Evolutionary conservation across 1,140 invertebrate genomes (phyloP).

Genomic region (Pinna nobilis): DNA sequence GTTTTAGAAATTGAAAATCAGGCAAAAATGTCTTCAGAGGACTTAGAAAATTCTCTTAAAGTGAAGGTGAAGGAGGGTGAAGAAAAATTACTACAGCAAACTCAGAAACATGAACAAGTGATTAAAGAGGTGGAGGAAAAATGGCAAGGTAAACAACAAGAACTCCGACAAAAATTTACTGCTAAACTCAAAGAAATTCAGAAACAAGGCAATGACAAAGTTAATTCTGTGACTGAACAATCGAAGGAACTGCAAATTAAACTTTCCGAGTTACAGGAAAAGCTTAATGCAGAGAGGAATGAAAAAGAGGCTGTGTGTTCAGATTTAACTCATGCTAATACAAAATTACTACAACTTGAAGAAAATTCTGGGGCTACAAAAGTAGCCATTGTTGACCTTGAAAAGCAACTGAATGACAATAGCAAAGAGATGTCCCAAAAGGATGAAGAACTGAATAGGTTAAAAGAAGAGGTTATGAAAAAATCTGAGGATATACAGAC

Average conservation of each 20-base stretch:
- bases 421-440: constrained; percentile 37
- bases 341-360: constrained; percentile 61
- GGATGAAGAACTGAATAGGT: not conserved
- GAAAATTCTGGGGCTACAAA: constrained; percentile 48
- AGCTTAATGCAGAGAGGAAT: constrained; percentile 30
- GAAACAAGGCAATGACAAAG: constrained; percentile 45
- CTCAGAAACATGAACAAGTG: constrained; percentile 59
- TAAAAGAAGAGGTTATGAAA: not conserved
- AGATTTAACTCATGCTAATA: constrained; percentile 65
- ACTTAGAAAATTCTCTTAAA: constrained; percentile 51
- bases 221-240: constrained; percentile 34
- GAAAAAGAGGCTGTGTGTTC: constrained; percentile 60
- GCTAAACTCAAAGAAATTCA: constrained; percentile 60
- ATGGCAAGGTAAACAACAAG: constrained; percentile 61
- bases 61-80: constrained; percentile 55
- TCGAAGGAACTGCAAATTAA: not conserved
- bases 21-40: constrained; percentile 46
- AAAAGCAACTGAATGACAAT: constrained; percentile 53
- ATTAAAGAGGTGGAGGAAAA: constrained; percentile 61
- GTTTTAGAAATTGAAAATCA: constrained; percentile 51
- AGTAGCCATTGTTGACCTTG: constrained; percentile 60
- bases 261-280: constrained; percentile 29
- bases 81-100: constrained; percentile 55
- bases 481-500: too few species aligned
- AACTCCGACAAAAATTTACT: constrained; percentile 61